phyloP scores from a whole-genome alignment of 2,797 vertebrate genomes.

The Lophius americanus region DNA sequence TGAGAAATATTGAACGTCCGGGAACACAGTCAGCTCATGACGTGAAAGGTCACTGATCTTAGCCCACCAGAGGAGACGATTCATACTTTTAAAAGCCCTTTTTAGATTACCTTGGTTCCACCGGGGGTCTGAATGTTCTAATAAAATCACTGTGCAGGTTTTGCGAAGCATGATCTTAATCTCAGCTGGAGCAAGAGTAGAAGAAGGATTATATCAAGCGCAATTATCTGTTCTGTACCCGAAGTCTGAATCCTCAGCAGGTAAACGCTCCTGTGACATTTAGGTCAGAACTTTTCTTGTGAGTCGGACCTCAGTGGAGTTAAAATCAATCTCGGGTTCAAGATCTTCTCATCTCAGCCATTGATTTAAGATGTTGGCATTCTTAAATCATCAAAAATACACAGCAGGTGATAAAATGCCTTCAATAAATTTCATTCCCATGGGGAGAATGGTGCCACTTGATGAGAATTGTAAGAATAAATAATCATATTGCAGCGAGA shows the following conservation, averaged over 20 bases:
- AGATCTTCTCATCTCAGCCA: neutral
- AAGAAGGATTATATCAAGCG: slow-evolving; percentile 16
- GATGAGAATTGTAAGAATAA: slow-evolving; percentile 21
- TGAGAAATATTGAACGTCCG: too few relatives aligned
- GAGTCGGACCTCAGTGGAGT: slow-evolving; percentile 15
- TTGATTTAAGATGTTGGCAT: slow-evolving; percentile 4
- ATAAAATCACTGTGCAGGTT: slow-evolving; percentile 53
- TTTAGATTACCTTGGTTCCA: slow-evolving; percentile 51
- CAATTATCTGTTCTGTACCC: slow-evolving; percentile 31
- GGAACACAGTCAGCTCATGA: too few relatives aligned
- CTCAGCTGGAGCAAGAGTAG: slow-evolving; percentile 30
- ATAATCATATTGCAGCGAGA: slow-evolving; percentile 27
- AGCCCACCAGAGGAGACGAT: too few relatives aligned
- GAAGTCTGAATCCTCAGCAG: slow-evolving; percentile 17
- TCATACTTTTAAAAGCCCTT: slow-evolving; percentile 43
- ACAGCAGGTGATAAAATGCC: slow-evolving; percentile 38
- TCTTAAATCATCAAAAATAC: slow-evolving; percentile 33
- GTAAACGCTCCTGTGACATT: slow-evolving; percentile 41
- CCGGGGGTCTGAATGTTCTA: slow-evolving; percentile 38
- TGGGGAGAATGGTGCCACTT: slow-evolving; percentile 18
- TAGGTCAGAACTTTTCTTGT: slow-evolving; percentile 27
- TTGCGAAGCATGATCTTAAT: slow-evolving; percentile 35
- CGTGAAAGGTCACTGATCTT: too few relatives aligned
- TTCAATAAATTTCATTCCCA: slow-evolving; percentile 29
- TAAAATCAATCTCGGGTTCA: slow-evolving; percentile 26